These are phyloP conservation scores for Streptopelia turtur DNA, from an alignment of 2,797 vertebrate species.

Conservation along the genomic window DNA sequence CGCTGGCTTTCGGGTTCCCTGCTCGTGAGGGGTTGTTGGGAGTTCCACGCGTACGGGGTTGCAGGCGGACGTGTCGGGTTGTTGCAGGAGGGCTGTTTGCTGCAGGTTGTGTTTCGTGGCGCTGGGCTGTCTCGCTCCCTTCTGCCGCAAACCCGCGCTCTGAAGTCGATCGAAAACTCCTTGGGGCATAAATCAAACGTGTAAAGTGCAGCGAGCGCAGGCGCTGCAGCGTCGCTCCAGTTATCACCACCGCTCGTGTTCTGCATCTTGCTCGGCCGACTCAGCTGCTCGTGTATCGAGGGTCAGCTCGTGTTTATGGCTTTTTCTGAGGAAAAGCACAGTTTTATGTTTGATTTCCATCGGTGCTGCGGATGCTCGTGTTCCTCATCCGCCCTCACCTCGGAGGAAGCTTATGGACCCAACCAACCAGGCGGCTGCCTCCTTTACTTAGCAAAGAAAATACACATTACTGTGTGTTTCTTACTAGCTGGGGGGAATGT, in stretches of 20 bases:
- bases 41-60: fast-evolving
- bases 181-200: not conserved
- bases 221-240: not conserved
- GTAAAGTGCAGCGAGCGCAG: not conserved
- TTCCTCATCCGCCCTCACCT: not conserved
- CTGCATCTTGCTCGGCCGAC: not conserved
- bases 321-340: not conserved
- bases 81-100: fast-evolving
- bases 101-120: not conserved
- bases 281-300: not conserved
- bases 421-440: fast-evolving
- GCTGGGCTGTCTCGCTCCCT: not conserved
- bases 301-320: not conserved
- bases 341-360: not conserved
- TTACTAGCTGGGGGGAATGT: not conserved
- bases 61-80: not conserved
- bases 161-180: not conserved
- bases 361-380: not conserved
- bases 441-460: not conserved
- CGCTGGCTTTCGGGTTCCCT: not conserved
- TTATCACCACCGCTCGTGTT: fast-evolving
- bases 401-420: not conserved
- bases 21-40: fast-evolving
- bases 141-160: not conserved
- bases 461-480: fast-evolving